phyloP scores from a whole-genome alignment of 2,888 invertebrate genomes.

The Lottia gigantea region DNA sequence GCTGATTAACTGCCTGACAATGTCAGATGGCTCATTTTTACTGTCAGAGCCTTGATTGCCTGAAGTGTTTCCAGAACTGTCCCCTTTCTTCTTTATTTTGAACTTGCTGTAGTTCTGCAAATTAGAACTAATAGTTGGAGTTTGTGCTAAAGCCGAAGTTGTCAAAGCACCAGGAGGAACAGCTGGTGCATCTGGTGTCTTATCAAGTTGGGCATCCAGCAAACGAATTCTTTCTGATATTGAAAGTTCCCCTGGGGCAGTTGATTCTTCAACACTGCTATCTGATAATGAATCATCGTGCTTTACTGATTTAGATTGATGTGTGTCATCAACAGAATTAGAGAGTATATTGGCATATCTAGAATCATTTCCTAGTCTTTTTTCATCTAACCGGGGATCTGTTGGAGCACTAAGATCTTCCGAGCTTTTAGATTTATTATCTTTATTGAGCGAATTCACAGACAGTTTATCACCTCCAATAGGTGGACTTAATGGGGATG shows the following conservation, averaged over 20 bases:
- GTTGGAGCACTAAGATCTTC: neutral
- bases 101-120: slow-evolving; percentile 59
- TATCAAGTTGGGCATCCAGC: slow-evolving; percentile 88
- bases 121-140: slow-evolving; percentile 5
- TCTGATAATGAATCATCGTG: slow-evolving; percentile 46
- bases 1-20: slow-evolving; percentile 90
- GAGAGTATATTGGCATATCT: slow-evolving; percentile 2
- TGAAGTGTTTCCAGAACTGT: slow-evolving; percentile 26
- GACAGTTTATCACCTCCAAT: slow-evolving; percentile 1
- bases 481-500: neutral
- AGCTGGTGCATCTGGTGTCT: slow-evolving; percentile 19
- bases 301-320: slow-evolving; percentile 8
- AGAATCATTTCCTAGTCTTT: slow-evolving; percentile 4
- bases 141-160: neutral
- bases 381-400: neutral
- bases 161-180: neutral
- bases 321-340: neutral
- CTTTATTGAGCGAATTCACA: neutral
- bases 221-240: slow-evolving; percentile 92
- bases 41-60: slow-evolving; percentile 26
- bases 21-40: slow-evolving; percentile 89
- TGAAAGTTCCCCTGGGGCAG: slow-evolving; percentile 68
- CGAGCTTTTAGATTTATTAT: neutral
- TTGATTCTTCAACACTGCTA: slow-evolving; percentile 40
- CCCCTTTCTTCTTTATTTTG: slow-evolving; percentile 63